Conservation (phyloP, 2,797 vertebrate species). For the Eulemur rubriventer region DNA sequence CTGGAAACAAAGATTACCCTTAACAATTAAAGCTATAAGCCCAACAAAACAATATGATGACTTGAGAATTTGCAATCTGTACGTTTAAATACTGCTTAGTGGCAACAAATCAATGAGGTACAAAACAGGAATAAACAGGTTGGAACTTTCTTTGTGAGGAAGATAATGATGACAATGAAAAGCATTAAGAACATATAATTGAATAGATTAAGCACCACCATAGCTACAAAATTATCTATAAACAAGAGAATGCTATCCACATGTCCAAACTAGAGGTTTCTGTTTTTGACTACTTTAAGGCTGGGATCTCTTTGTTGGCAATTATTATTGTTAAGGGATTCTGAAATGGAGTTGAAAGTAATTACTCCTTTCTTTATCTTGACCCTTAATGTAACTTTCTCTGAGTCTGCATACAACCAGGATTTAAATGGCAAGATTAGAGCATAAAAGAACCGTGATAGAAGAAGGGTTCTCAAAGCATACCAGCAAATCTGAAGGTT, state of each 20-base stretch:
- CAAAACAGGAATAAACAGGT: background rate
- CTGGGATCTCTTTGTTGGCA: background rate
- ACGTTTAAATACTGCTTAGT: background rate
- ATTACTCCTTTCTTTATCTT: background rate
- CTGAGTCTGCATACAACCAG: background rate
- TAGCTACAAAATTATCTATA: background rate
- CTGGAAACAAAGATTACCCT: background rate
- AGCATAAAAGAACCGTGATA: background rate
- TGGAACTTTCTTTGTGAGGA: background rate
- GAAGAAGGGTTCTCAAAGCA: background rate
- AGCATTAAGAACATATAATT: background rate
- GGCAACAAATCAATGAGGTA: slow-evolving; percentile 37
- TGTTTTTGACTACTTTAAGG: background rate
- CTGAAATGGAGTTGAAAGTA: background rate
- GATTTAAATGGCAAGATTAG: background rate
- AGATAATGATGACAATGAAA: background rate
- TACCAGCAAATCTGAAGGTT: background rate
- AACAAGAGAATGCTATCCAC: background rate
- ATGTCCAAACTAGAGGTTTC: background rate
- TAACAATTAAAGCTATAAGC: slow-evolving; percentile 13
- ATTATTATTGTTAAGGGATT: background rate
- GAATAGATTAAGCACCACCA: background rate
- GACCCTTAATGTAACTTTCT: background rate
- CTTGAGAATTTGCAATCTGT: slow-evolving; percentile 20
- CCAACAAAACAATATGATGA: slow-evolving; percentile 29